A percentile compares a stretch with the other conserved stretches of the same genome.
Evolutionary conservation across 2,888 invertebrate species (phyloP).

Genomic region (Azorinus chamasolen): DNA sequence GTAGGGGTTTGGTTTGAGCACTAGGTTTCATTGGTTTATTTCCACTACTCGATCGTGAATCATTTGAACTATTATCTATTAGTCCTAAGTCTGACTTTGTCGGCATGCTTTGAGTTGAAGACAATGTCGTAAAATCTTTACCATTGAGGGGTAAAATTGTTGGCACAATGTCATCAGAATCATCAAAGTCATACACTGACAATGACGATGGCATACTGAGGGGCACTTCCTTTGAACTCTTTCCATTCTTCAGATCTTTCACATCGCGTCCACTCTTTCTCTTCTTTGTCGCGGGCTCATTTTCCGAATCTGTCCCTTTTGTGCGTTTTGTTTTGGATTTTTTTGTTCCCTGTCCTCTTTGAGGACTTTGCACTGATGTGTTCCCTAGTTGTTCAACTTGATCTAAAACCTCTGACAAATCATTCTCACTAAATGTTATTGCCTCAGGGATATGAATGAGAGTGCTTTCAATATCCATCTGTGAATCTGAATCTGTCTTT

Average conservation of each 20-base stretch:
- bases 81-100: conserved; percentile 26
- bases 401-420: conserved; percentile 82
- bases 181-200: conserved; percentile 79
- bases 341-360: conserved; percentile 44
- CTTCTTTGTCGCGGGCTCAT: conserved; percentile 70
- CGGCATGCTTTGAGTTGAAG: conserved; percentile 30
- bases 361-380: conserved; percentile 45
- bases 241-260: conserved; percentile 46
- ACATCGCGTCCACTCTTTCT: conserved; percentile 64
- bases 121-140: conserved; percentile 52
- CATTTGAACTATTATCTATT: conserved; percentile 22
- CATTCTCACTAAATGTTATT: conserved; percentile 81
- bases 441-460: conserved; percentile 77
- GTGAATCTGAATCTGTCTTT: conserved; percentile 48
- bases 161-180: conserved; percentile 69
- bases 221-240: conserved; percentile 24
- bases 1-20: conserved; percentile 49
- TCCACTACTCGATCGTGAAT: background rate
- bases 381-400: conserved; percentile 81
- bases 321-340: conserved; percentile 70
- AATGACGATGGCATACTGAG: conserved; percentile 61
- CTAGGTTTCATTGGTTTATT: conserved; percentile 19
- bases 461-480: conserved; percentile 63
- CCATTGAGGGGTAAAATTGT: conserved; percentile 61
- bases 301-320: conserved; percentile 53